Evolutionary conservation across 1,140 invertebrate genomes (phyloP).

Genomic region (Berghia stephanieae): DNA sequence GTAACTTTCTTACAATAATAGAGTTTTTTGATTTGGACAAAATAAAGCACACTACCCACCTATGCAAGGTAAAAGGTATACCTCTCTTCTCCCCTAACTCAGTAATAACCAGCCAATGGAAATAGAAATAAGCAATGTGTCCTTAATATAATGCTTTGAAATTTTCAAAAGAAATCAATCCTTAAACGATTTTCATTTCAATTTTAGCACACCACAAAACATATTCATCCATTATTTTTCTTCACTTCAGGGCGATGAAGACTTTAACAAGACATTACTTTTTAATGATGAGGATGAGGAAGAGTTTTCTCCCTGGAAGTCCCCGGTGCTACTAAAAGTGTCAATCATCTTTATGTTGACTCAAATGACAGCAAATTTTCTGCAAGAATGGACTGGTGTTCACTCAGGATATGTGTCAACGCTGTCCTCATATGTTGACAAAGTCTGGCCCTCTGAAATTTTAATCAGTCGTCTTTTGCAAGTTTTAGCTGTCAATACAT

Average conservation of each 20-base stretch:
- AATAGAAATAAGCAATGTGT: neutral
- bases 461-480: constrained; percentile 44
- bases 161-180: neutral
- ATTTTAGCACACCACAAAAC: neutral
- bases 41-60: too few relatives aligned
- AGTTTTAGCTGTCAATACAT: constrained; percentile 39
- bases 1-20: too few relatives aligned
- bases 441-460: constrained; percentile 41
- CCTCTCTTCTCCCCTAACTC: too few relatives aligned
- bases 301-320: constrained; percentile 40
- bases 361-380: constrained; percentile 40
- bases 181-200: neutral
- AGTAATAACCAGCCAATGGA: too few relatives aligned
- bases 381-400: constrained; percentile 43
- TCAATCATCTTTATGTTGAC: constrained; percentile 52
- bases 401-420: neutral
- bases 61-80: too few relatives aligned
- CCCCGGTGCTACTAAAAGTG: constrained; percentile 45
- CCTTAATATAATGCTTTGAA: neutral
- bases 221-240: neutral
- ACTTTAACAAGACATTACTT: constrained; percentile 13
- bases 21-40: too few relatives aligned
- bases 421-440: neutral
- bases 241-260: constrained; percentile 31
- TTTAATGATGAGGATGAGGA: constrained; percentile 35